Conservation (phyloP, 2,888 invertebrate species). For the Folsomia candida region DNA sequence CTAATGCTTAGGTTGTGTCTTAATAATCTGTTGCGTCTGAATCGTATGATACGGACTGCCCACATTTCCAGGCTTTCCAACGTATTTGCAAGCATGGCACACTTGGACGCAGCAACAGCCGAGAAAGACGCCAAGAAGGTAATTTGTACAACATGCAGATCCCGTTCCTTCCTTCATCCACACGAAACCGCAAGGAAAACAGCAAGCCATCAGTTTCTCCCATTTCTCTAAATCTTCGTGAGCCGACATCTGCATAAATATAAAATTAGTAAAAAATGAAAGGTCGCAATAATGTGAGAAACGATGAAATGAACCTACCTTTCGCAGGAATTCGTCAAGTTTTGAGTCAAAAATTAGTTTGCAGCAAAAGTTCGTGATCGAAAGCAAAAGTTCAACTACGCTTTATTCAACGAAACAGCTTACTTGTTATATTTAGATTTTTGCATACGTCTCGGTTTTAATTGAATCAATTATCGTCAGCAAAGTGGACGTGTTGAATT, state of each 20-base stretch:
- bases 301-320: too few species aligned
- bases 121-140: conserved; percentile 9
- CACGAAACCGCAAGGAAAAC: conserved; percentile 41
- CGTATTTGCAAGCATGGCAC: conserved; percentile 41
- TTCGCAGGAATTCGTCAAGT: too few species aligned
- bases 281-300: too few species aligned
- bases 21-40: neutral
- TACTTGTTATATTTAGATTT: too few species aligned
- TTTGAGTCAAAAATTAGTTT: too few species aligned
- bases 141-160: conserved; percentile 30
- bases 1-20: neutral
- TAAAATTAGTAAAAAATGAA: neutral
- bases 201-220: conserved; percentile 44
- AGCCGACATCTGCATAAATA: neutral
- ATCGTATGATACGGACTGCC: neutral
- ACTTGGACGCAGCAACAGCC: conserved; percentile 32
- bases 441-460: too few species aligned
- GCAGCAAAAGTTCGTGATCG: too few species aligned
- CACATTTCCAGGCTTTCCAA: neutral
- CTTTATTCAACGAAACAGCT: too few species aligned
- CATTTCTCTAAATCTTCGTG: conserved; percentile 22
- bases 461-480: too few species aligned
- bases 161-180: conserved; percentile 46
- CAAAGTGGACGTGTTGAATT: too few species aligned
- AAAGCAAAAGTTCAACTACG: too few species aligned